These are phyloP conservation scores for Aptenodytes forsteri DNA, from an alignment of 2,113 vertebrate species.

Conservation along the genomic window DNA sequence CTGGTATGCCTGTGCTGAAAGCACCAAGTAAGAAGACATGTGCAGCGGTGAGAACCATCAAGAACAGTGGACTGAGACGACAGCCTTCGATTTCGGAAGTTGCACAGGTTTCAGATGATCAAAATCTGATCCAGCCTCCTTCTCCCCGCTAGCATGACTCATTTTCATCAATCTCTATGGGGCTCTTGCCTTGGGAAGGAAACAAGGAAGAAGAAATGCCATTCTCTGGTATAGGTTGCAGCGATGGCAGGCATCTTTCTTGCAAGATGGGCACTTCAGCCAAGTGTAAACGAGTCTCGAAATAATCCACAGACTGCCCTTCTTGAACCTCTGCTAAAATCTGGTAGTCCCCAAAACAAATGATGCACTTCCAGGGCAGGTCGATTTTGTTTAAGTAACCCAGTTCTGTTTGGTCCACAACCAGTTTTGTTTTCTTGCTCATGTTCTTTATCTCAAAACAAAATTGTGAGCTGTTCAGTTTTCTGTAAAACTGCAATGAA, in stretches of 20 bases:
- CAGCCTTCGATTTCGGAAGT: rapidly evolving
- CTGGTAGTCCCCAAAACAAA: slow-evolving; percentile 87
- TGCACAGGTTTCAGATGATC: background rate
- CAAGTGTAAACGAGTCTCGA: slow-evolving; percentile 82
- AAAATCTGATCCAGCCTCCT: background rate
- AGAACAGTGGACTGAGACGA: background rate
- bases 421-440: slow-evolving; percentile 81
- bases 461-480: slow-evolving; percentile 59
- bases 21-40: no score
- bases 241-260: slow-evolving; percentile 59
- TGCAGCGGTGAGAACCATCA: background rate
- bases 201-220: background rate
- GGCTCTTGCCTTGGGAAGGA: background rate
- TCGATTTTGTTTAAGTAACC: slow-evolving; percentile 83
- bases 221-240: slow-evolving; percentile 20
- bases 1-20: background rate
- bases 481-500: slow-evolving; percentile 80
- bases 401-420: slow-evolving; percentile 74
- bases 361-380: slow-evolving; percentile 78
- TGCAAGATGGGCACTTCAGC: slow-evolving; percentile 74
- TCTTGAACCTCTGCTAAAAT: slow-evolving; percentile 77
- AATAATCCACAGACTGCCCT: slow-evolving; percentile 81
- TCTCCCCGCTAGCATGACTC: background rate
- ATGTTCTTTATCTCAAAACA: slow-evolving; percentile 90
- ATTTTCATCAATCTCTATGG: slow-evolving; percentile 76